Evolutionary conservation across 1,140 invertebrate genomes (phyloP), one percentile per base, ranked within the genome.

Genomic region (Sarcophaga peregrina): DNA sequence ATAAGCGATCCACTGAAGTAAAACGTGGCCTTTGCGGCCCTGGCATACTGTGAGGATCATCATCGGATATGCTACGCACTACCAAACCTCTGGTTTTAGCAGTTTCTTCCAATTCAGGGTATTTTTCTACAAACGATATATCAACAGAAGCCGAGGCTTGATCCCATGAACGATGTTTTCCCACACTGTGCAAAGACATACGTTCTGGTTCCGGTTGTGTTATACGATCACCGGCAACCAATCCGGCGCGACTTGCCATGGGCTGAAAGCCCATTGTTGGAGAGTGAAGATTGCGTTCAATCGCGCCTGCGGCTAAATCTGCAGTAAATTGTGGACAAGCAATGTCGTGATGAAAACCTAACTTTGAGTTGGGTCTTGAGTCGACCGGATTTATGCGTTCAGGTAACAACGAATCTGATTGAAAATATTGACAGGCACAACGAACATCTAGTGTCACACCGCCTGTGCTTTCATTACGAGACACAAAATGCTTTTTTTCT

Each of bases 361-460:
- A 88, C 58, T 92, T 90, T 50, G 92, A 92, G 10, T 91, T 90
- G 52, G 92, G 92, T 82, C 92, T 91, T 84, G 93, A 92, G 82
- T 92, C 93, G 75, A 93, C 91, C 83, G 93, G 93, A 88, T 94
- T 94, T 58, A 93, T 91, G 86, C 94, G 92, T 91, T 95, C 95
- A 75, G 95, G 95, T 84, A 96, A 91, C 86, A 95, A 90, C 82
- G 94, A 95, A 88, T 96, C 94, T 87, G 93, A 94, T 91, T 95
- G 93, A 91, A 94, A 96, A 92, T 94, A 96, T 92, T 96, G 95
- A 92, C 95, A 96, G 83, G 92, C 95, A 90, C 95, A 96, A 83
- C 95, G 94, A 72, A 96, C 95, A 89, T 96, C 95, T 86, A 94
- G 92, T 62, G 94, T 93, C 86, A 92, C 92, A 83, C 93, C 92